Evolutionary conservation across 2,797 vertebrate species (phyloP).

Genomic region (Rhinogobio ventralis): DNA sequence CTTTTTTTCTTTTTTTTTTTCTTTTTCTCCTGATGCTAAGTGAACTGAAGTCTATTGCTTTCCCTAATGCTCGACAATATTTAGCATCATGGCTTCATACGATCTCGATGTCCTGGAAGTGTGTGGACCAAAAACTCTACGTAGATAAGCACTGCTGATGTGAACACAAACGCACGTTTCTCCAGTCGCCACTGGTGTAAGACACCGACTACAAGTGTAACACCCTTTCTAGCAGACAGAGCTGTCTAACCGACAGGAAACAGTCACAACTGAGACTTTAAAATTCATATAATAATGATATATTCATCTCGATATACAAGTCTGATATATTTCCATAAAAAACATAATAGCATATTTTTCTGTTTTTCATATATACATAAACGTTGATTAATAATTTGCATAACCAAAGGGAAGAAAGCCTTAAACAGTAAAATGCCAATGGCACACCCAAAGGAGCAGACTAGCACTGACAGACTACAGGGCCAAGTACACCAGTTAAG

Average conservation of each 20-base stretch:
- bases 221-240: constrained; percentile 63
- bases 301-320: constrained; percentile 82
- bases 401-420: constrained; percentile 77
- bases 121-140: constrained; percentile 74
- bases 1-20: not conserved
- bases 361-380: constrained; percentile 81
- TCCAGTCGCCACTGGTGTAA: constrained; percentile 48
- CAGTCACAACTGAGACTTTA: constrained; percentile 83
- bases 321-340: constrained; percentile 82
- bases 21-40: constrained; percentile 49
- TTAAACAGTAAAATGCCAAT: constrained; percentile 73
- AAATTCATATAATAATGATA: constrained; percentile 82
- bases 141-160: constrained; percentile 73
- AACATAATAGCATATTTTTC: constrained; percentile 77
- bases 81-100: constrained; percentile 16
- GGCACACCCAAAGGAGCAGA: constrained; percentile 70
- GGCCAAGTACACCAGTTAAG: constrained; percentile 67
- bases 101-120: constrained; percentile 15
- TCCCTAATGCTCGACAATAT: constrained; percentile 11
- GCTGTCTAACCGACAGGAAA: constrained; percentile 77
- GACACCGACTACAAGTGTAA: constrained; percentile 56
- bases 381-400: constrained; percentile 84
- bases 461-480: constrained; percentile 64
- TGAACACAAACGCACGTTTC: constrained; percentile 50
- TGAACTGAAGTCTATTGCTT: constrained; percentile 51